Conservation (phyloP, 2,797 vertebrate species). For the Bradypodion ventrale region DNA sequence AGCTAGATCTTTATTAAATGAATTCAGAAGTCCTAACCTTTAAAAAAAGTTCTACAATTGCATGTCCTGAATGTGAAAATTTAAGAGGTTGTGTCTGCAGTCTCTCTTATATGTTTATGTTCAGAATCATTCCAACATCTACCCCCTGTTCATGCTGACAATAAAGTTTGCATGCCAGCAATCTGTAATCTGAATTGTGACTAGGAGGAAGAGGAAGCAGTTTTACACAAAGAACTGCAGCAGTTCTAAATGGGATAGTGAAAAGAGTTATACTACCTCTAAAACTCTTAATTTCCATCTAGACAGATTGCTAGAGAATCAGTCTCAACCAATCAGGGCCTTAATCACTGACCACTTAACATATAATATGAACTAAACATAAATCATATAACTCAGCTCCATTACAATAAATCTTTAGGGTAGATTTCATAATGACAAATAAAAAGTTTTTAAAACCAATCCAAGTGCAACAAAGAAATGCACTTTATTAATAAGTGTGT, state of each 20-base stretch:
- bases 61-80: not conserved
- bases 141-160: not conserved
- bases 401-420: not conserved
- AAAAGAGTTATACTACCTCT: constrained; percentile 15
- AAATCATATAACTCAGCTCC: not conserved
- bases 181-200: constrained; percentile 12
- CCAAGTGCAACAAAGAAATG: constrained; percentile 11
- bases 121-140: not conserved
- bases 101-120: not conserved
- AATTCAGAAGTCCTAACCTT: not conserved
- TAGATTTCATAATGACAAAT: constrained; percentile 5
- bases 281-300: constrained; percentile 15
- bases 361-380: not conserved
- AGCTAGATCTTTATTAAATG: not conserved
- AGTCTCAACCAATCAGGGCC: not conserved
- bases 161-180: constrained; percentile 21
- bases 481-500: constrained; percentile 9
- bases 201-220: not conserved
- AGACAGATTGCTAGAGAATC: constrained; percentile 25
- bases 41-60: not conserved
- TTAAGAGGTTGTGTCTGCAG: not conserved
- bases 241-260: not conserved
- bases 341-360: constrained; percentile 4
- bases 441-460: constrained; percentile 19
- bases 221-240: constrained; percentile 22